Evolutionary conservation across 2,113 vertebrate species (phyloP), one percentile per base, ranked within the genome.

Genomic region (human): DNA sequence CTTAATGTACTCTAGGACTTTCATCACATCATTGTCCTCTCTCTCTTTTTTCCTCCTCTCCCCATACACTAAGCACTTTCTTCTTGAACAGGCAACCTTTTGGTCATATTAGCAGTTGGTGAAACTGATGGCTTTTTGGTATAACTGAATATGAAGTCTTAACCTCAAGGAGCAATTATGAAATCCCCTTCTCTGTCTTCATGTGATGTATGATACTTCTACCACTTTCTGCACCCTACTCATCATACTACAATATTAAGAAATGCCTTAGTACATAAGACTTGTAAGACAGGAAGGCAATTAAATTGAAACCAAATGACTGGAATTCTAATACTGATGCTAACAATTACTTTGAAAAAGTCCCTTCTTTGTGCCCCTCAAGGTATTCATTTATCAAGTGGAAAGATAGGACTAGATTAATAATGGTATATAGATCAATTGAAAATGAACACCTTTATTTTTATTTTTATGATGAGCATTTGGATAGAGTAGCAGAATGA

Each of bases 61-160:
- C 16, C 17, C 20, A 12, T 10, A 38, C 2, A 3, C 50, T 50
- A 52, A 61, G 4, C 10, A 50, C 38, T 57, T 30, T 82, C 5
- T 72, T 93, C 30, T 73, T 85, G 25, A 80, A 66, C 22, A 90
- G 18, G 35, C 55, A 78, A 38, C 18, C 3, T 38, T 43, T 6
- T 81, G 38, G 17, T 66, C 72, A 25, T 30, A 17, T 59, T 88
- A 89, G 80, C 4, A 89, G 30, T 18, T 72, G 88, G 70, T 81
- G 82, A 81, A 96, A 78, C 43, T 40, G 4, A 89, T 38, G 10
- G 3, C 27, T 35, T 48, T 66, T 89, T 85, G 22, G 5, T 89
- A 7, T 85, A 82, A 83, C 16, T 86, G n/a, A 89, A 43, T 73
- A 64, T 90, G n/a, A 72, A 93, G 80, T 87, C 48, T 93, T 90